These are phyloP conservation scores for Nomia melanderi DNA, from an alignment of 1,140 invertebrate species.

Conservation along the genomic window DNA sequence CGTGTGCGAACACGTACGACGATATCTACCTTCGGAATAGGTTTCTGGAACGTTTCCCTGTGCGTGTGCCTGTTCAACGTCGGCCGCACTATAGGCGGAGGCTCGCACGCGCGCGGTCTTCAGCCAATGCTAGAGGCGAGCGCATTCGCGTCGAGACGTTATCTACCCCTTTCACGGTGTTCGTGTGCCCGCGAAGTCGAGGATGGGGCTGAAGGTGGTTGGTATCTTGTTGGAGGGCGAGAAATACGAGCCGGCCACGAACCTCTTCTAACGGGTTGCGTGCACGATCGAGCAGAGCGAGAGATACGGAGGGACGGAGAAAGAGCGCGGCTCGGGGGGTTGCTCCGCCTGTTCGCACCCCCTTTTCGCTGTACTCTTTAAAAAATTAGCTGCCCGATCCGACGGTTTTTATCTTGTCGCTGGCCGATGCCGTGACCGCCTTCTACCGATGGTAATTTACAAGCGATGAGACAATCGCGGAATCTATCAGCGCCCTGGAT, in stretches of 20 bases:
- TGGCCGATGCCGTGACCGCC: constrained; percentile 14
- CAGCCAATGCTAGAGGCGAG: not conserved
- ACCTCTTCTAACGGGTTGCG: constrained; percentile 60
- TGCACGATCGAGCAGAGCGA: constrained; percentile 57
- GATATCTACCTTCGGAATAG: not conserved
- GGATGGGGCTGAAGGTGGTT: constrained; percentile 65
- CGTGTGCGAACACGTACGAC: constrained; percentile 26
- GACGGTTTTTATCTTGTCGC: constrained; percentile 42
- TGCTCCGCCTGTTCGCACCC: constrained; percentile 61
- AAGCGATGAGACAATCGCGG: constrained; percentile 34
- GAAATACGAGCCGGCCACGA: constrained; percentile 65
- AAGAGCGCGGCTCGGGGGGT: constrained; percentile 24
- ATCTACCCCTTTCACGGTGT: constrained; percentile 21
- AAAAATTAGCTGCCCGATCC: constrained; percentile 64
- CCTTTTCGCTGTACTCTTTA: constrained; percentile 63
- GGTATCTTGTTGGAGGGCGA: constrained; percentile 70
- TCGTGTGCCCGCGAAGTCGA: constrained; percentile 43
- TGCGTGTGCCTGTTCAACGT: constrained; percentile 10
- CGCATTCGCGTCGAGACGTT: constrained; percentile 19
- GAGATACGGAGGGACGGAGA: constrained; percentile 28
- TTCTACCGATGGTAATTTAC: constrained; percentile 25
- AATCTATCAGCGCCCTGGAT: constrained; percentile 16
- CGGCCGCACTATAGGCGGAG: constrained; percentile 4
- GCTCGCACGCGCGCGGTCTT: not conserved
- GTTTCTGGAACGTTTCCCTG: too few species aligned